phyloP scores from a whole-genome alignment of 2,113 vertebrate species.

The Chamaetylas fuelleborni region DNA sequence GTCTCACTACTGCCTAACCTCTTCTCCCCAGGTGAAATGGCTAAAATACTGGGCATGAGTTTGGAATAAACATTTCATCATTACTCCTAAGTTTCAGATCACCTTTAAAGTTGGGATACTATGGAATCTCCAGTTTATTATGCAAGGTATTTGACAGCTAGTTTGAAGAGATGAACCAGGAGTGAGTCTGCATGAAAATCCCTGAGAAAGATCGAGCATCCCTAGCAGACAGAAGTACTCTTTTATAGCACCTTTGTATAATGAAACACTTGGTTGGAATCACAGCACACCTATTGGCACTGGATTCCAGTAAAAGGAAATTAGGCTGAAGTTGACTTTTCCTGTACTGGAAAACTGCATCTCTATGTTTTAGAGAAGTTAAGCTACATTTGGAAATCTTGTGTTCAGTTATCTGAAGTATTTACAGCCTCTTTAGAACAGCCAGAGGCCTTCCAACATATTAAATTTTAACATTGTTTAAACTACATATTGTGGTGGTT shows the following conservation, averaged over 20 bases:
- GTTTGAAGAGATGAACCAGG: background rate
- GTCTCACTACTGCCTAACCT: background rate
- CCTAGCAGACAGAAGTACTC: background rate
- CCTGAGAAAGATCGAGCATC: background rate
- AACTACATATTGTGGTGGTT: background rate
- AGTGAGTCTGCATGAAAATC: background rate
- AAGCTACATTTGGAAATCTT: background rate
- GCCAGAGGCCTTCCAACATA: background rate
- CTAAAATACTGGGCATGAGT: background rate
- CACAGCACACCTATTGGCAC: background rate
- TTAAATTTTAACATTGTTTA: background rate
- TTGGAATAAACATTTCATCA: background rate
- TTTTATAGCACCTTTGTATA: background rate
- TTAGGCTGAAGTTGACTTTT: background rate
- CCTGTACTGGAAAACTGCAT: background rate
- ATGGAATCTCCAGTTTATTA: background rate
- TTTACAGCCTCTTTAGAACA: background rate
- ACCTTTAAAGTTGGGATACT: background rate
- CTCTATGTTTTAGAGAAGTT: background rate
- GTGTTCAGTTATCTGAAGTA: background rate
- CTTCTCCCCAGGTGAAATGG: background rate
- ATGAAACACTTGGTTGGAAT: slow-evolving; percentile 15
- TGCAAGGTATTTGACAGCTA: background rate
- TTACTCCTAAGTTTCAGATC: background rate
- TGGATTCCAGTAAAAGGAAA: background rate